These are phyloP conservation scores for Troides oblongomaculatus DNA, from an alignment of 2,888 invertebrate species.

Conservation along the genomic window DNA sequence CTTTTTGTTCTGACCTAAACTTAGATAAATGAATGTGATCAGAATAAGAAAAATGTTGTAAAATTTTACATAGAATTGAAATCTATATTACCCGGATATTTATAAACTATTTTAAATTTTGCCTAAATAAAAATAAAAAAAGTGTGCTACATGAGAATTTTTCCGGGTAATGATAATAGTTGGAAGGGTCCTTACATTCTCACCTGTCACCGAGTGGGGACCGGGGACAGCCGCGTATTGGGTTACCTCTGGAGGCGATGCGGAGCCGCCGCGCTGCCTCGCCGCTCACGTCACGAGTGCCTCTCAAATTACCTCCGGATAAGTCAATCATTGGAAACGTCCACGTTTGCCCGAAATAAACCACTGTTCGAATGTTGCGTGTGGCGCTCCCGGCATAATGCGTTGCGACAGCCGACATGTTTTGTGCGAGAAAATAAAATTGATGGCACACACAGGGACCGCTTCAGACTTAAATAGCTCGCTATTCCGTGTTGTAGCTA, in stretches of 20 bases:
- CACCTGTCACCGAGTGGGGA: constrained; percentile 55
- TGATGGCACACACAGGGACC: constrained; percentile 71
- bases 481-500: constrained; percentile 68
- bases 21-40: constrained; percentile 67
- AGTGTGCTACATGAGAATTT: background rate
- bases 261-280: constrained; percentile 36
- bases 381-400: constrained; percentile 73
- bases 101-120: too few species aligned
- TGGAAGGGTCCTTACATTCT: constrained; percentile 48
- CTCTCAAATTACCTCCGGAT: constrained; percentile 79
- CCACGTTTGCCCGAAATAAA: constrained; percentile 76
- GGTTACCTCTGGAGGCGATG: constrained; percentile 57
- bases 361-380: constrained; percentile 73
- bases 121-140: too few species aligned
- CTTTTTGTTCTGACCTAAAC: constrained; percentile 57
- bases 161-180: background rate
- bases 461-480: constrained; percentile 75
- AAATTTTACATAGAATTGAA: too few species aligned
- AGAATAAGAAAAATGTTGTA: too few species aligned
- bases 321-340: constrained; percentile 79
- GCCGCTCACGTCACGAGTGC: constrained; percentile 51
- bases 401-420: constrained; percentile 78
- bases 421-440: constrained; percentile 80
- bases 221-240: constrained; percentile 43
- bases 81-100: too few species aligned